These are phyloP conservation scores for Macroramphosus scolopax DNA, from an alignment of 2,797 vertebrate species.

Conservation along the genomic window DNA sequence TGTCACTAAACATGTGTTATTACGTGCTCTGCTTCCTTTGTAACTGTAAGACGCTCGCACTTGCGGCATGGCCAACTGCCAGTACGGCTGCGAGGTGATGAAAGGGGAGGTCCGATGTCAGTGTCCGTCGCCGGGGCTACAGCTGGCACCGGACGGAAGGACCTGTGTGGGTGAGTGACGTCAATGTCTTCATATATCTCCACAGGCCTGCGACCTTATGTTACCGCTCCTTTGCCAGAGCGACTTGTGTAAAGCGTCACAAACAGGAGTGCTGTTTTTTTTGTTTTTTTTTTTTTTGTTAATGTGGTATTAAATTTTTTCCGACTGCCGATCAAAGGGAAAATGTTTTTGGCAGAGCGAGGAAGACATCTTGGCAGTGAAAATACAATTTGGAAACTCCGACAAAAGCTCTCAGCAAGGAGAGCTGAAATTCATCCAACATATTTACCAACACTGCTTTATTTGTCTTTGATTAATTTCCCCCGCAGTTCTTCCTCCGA, in stretches of 20 bases:
- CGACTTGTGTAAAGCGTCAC: constrained; percentile 9
- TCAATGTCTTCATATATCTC: constrained; percentile 45
- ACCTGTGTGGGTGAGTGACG: constrained; percentile 92
- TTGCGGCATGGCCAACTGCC: constrained; percentile 96
- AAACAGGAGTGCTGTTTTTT: constrained; percentile 1
- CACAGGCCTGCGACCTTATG: constrained; percentile 22
- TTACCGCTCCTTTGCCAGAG: constrained; percentile 11
- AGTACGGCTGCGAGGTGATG: constrained; percentile 93
- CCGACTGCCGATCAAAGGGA: constrained; percentile 28
- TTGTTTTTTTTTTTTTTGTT: background rate
- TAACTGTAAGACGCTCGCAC: constrained; percentile 81
- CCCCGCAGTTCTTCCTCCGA: constrained; percentile 7
- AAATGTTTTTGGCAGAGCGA: constrained; percentile 34
- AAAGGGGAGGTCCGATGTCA: constrained; percentile 94
- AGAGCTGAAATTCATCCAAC: constrained; percentile 25
- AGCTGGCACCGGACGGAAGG: constrained; percentile 90
- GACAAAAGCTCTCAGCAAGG: constrained; percentile 21
- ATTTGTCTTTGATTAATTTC: constrained; percentile 10
- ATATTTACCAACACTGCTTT: constrained; percentile 6
- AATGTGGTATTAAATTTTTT: too few species aligned
- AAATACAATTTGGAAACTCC: constrained; percentile 26
- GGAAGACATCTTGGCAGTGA: constrained; percentile 27
- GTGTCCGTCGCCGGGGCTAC: constrained; percentile 93
- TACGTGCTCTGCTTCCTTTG: constrained; percentile 36
- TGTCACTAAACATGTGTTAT: constrained; percentile 41